Base-by-base conservation (phyloP, 2,113 vertebrate species). In the Gadus chalcogrammus region DNA sequence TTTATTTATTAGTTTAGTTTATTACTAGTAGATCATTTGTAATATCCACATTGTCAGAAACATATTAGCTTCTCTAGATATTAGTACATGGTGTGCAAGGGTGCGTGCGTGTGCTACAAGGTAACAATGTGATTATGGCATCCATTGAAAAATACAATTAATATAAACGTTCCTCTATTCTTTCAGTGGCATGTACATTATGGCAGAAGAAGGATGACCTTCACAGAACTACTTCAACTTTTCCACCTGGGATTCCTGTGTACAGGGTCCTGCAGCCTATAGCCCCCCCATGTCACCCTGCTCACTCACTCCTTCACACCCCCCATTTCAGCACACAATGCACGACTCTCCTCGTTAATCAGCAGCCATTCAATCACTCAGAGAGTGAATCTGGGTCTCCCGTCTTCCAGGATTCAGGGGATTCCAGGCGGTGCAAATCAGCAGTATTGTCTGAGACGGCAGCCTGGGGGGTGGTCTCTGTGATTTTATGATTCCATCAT, bases 341-440 rank as follows among this genome's bases (percentile, higher is more conserved):
- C 48, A 77, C 61, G 71, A 70, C 59, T 73, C 70, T 78, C 60
- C 18, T 70, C 65, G 62, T 70, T 28, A 79, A 61, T 85, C 70
- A 61, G 55, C 66, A 15, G 4, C 63, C 73, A 60, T 79, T 87
- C 61, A 78, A 42, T 58, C 60, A 59, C 12, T 64, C 5, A 15
- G 13, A 69, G 27, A 77, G 59, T 58, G 68, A 71, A 84, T 79
- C 17, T 59, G 31, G 31, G 42, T 13, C 52, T 70, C 15, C 55
- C n/a, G 42, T 79, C 67, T 74, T 74, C 66, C 59, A 55, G 65
- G 69, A 78, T 64, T 71, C 22, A 61, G 55, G 38, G 61, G 42
- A 48, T 69, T 79, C 64, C 60, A 62, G 35, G 52, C 72, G 48
- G 35, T 15, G 31, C 64, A 72, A 86, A 84, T 83, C 60, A 76